These are phyloP conservation scores for Heteromormyrus szaboi DNA, from an alignment of 2,797 vertebrate genomes.

Conservation along the genomic window DNA sequence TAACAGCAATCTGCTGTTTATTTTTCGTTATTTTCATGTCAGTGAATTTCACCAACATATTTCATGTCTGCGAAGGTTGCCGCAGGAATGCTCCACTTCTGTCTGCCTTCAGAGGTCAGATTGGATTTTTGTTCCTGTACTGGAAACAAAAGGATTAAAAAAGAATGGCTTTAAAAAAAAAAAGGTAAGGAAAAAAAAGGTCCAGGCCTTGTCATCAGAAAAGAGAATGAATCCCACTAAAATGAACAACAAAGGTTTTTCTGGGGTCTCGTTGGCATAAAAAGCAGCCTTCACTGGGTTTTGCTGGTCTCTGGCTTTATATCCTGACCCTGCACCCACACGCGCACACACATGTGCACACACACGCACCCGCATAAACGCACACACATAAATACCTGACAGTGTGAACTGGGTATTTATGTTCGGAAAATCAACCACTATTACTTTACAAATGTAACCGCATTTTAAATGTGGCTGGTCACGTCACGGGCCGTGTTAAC, in stretches of 20 bases:
- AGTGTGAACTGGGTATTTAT: not conserved
- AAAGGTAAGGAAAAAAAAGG: not conserved
- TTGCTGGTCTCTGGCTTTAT: not conserved
- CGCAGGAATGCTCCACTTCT: not conserved
- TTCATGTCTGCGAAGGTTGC: not conserved
- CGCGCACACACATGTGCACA: not conserved
- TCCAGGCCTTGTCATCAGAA: not conserved
- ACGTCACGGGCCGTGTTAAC: not conserved
- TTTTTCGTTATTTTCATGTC: not conserved
- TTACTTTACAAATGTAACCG: not conserved
- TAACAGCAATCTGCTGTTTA: not conserved
- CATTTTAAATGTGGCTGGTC: not conserved
- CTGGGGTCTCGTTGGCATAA: not conserved
- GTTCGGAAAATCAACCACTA: not conserved
- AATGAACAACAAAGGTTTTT: not conserved
- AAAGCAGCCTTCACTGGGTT: not conserved
- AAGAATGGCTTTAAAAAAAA: not conserved
- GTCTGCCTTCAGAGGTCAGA: not conserved
- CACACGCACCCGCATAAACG: not conserved
- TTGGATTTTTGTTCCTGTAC: not conserved
- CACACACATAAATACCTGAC: not conserved
- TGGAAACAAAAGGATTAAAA: not conserved
- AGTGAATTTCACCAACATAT: not conserved
- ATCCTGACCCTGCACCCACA: not conserved
- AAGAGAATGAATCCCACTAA: not conserved